Percentiles rank a stretch among this genome's conserved stretches.
Conservation (phyloP, 2,888 invertebrate genomes). For the Papilio gigon region DNA sequence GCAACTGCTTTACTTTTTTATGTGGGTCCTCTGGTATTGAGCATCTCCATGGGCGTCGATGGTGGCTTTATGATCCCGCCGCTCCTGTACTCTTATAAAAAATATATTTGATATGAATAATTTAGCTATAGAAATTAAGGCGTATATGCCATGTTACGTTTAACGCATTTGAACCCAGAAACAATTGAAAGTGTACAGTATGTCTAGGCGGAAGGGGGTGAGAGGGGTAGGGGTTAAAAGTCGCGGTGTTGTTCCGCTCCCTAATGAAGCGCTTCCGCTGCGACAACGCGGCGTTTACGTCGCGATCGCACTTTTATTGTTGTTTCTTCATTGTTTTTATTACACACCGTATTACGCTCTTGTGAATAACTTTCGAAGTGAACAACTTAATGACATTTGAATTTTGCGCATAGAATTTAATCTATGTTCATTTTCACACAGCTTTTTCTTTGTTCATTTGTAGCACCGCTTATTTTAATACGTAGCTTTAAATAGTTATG, state of each 20-base stretch:
- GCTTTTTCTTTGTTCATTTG: slow-evolving; percentile 26
- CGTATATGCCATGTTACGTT: neutral
- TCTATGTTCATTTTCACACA: slow-evolving; percentile 1
- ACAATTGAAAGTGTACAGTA: slow-evolving; percentile 24
- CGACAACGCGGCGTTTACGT: slow-evolving; percentile 42
- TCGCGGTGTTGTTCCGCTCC: slow-evolving; percentile 44
- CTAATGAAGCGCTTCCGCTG: slow-evolving; percentile 50
- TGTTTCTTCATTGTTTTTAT: slow-evolving; percentile 40
- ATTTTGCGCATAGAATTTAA: slow-evolving; percentile 16
- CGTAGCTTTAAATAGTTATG: too few species aligned
- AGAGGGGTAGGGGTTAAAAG: slow-evolving; percentile 13
- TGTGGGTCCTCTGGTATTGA: too few species aligned
- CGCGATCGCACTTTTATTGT: slow-evolving; percentile 40
- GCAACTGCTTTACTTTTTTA: too few species aligned
- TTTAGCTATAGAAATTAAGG: neutral
- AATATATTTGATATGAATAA: neutral
- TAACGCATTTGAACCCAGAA: slow-evolving; percentile 20
- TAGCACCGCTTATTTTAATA: neutral
- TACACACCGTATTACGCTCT: slow-evolving; percentile 22
- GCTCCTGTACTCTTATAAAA: too few species aligned
- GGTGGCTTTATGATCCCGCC: too few species aligned
- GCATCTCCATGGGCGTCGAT: too few species aligned
- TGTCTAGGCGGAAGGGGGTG: slow-evolving; percentile 5
- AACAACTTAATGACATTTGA: slow-evolving; percentile 31
- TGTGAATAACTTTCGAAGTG: slow-evolving; percentile 27